Conservation (phyloP, 1,140 invertebrate species). For the Conus ventricosus region DNA sequence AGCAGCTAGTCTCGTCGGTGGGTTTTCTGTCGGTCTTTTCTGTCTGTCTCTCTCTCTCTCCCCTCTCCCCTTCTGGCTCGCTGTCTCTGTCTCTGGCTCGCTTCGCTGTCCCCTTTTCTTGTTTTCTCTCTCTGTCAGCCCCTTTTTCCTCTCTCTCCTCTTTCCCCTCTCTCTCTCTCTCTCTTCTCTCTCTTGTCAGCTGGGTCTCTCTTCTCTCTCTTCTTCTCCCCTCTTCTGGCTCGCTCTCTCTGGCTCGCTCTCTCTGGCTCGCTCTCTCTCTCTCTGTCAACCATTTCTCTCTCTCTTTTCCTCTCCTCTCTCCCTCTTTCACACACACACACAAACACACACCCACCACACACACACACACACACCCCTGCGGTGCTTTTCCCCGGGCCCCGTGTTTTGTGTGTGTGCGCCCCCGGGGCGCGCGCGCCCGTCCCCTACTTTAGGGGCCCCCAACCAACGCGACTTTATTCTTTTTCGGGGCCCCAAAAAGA, state of each 20-base stretch:
- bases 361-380: background rate
- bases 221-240: slow-evolving; percentile 9
- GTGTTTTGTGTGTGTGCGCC: too few species aligned
- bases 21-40: too few species aligned
- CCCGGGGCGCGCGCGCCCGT: too few species aligned
- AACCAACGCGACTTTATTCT: too few species aligned
- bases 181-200: slow-evolving; percentile 3
- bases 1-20: too few species aligned
- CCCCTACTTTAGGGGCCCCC: too few species aligned
- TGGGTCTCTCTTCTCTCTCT: background rate
- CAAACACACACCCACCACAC: too few species aligned
- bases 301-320: slow-evolving; percentile 5
- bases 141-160: background rate
- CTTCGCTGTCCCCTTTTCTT: slow-evolving; percentile 6
- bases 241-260: slow-evolving; percentile 21
- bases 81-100: slow-evolving; percentile 6
- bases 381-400: background rate
- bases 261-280: background rate
- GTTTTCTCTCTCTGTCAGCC: slow-evolving; percentile 4
- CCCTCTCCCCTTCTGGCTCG: too few species aligned
- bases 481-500: too few species aligned
- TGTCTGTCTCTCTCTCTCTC: too few species aligned
- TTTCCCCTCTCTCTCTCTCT: background rate
- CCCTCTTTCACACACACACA: background rate
- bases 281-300: background rate